Percentiles rank a stretch among this genome's conserved stretches.
Evolutionary conservation across 2,888 invertebrate species (phyloP).

Genomic region (Brachyptera putata): DNA sequence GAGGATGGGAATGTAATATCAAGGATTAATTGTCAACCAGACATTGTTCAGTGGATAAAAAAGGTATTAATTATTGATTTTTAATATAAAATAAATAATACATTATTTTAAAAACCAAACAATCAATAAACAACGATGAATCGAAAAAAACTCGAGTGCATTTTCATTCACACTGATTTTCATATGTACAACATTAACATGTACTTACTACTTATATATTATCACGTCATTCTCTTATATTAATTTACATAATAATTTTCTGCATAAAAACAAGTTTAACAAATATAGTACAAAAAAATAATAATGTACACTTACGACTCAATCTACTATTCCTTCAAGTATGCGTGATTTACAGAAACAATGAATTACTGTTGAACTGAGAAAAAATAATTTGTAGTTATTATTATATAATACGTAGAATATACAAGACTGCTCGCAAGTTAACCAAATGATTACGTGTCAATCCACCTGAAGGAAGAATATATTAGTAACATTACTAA

Average conservation of each 20-base stretch:
- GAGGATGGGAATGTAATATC: too few species aligned
- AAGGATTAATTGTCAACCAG: too few species aligned
- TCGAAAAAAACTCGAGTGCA: conserved; percentile 33
- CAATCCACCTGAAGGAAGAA: neutral
- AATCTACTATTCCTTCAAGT: neutral
- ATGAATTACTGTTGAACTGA: neutral
- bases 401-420: neutral
- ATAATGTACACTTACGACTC: neutral
- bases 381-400: neutral
- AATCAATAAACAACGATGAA: conserved; percentile 23
- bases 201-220: conserved; percentile 24
- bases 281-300: conserved; percentile 5
- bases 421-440: neutral
- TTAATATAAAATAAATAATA: conserved; percentile 4
- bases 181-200: conserved; percentile 32
- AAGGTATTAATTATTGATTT: conserved; percentile 3
- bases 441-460: neutral
- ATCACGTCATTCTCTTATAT: conserved; percentile 27
- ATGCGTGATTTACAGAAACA: neutral
- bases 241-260: conserved; percentile 8
- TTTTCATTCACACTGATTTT: conserved; percentile 29
- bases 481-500: too few species aligned
- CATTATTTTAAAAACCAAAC: neutral
- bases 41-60: neutral
- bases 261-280: conserved; percentile 23